Evolutionary conservation across 2,888 invertebrate species (phyloP), one percentile per base, ranked within the genome.

Genomic region (Tridacna gigas): DNA sequence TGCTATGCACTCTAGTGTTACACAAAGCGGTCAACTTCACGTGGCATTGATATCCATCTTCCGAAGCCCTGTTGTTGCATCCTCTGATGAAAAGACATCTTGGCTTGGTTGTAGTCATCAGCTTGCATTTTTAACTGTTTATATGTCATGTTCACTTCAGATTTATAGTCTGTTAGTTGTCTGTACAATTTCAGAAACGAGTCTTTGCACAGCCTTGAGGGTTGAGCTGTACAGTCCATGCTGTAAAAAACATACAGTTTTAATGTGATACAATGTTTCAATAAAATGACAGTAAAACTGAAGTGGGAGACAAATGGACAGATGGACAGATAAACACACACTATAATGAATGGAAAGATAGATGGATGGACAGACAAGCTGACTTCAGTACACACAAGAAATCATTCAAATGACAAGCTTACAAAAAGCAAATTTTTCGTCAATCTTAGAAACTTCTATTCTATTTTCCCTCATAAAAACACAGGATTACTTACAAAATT

Each of bases 11-110:
- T n/a, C n/a, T n/a, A 37, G 37, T 4, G 7, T 37, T 37, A 37
- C 2, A 26, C 26, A 63, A 94, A 94, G 88, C 92, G 89, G 74
- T 93, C 91, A 77, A 94, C 93, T 86, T 94, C 94, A n/a, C 88
- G 83, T n/a, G 94, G 94, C 87, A 94, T 94, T 22, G 86, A 80
- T 37, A 94, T 91, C 94, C 94, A 94, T 22, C 84, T 83, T 18
- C 94, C 94, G 71, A 89, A 91, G 51, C 90, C 89, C 63, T 90
- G 86, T 60, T 89, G 88, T 51, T 89, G 85, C 83, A 94, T 91
- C 86, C 90, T 84, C 56, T 89, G 85, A 61, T 90, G 82, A 85
- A 94, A 90, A 45, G 82, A 87, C 86, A 86, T 86, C 81, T 94
- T 94, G 0, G 91, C 90, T 28, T 85, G 83, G 48, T 84, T 78